Evolutionary conservation across 2,797 vertebrate genomes (phyloP), one percentile per base, ranked within the genome.

Genomic region (Australoheros facetus): DNA sequence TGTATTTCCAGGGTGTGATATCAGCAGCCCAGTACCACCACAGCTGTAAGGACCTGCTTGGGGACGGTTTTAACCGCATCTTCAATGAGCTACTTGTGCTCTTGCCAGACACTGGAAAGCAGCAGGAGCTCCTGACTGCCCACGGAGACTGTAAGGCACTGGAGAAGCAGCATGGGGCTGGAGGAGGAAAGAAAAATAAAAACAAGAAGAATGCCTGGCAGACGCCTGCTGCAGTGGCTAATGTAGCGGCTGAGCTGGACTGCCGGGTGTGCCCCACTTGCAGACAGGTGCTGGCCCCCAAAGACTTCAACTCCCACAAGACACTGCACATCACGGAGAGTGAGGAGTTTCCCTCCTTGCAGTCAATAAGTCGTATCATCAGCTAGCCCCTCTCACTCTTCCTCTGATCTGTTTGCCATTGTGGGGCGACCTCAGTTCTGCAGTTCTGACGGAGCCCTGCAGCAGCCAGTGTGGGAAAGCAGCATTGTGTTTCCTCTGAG

Each of bases 281-380:
- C 91, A 96, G 96, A 94, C 98, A 99, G 90, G 98, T 99, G 58
- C 95, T 99, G 10, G 96, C 97, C 4, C 96, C 92, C 12, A 97
- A 96, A 89, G 98, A 99, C 86, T 90, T 98, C 83, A 91, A 78
- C 79, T 93, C 96, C 89, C 98, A 99, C 89, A 97, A 97, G 82
- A 97, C 96, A 30, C 91, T 97, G 93, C 98, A 99, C 82, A 91
- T 94, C 0, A 94, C 94, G 66, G 97, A 99, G 1, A 92, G 7
- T 1, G 97, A 98, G 23, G 98, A 99, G 79, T 99, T 99, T 91
- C 98, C 98, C 1, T 98, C 98, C 66, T 89, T 99, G 76, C 98
- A 99, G 89, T 97, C 98, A 2, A 97, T 99, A 77, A 97, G 97
- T 94, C 96, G 97, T 66, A 97, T 98, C 87, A 97, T 99, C 93